These are phyloP conservation scores for Phrynocephalus forsythii DNA, from an alignment of 2,797 vertebrate genomes.

Conservation along the genomic window DNA sequence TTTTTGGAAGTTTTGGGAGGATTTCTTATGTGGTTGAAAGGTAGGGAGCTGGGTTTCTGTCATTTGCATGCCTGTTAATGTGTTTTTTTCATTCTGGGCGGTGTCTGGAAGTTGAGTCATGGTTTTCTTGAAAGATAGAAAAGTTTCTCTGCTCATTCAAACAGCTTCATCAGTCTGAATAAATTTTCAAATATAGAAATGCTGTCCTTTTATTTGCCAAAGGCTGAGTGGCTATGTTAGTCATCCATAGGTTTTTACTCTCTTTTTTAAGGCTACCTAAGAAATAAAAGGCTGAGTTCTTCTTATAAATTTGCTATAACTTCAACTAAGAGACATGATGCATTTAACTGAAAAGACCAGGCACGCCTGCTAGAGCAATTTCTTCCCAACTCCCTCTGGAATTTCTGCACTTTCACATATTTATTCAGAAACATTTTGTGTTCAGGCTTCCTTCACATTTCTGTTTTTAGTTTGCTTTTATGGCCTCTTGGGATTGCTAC, in stretches of 20 bases:
- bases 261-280: neutral
- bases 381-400: conserved; percentile 53
- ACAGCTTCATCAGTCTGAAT: too few species aligned
- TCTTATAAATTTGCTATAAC: neutral
- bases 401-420: conserved; percentile 54
- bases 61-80: too few species aligned
- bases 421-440: conserved; percentile 63
- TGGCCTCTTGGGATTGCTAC: conserved; percentile 21
- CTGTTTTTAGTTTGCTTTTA: conserved; percentile 56
- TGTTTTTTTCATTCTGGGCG: too few species aligned
- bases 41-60: too few species aligned
- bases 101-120: too few species aligned
- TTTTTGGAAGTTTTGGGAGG: too few species aligned
- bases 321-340: neutral
- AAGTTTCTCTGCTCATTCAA: too few species aligned
- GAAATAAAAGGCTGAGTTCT: neutral
- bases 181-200: too few species aligned
- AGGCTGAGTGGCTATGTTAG: neutral
- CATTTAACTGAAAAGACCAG: conserved; percentile 6
- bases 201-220: neutral
- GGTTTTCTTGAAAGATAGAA: too few species aligned
- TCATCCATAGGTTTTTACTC: neutral
- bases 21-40: too few species aligned
- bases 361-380: conserved; percentile 44
- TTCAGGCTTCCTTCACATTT: conserved; percentile 58